phyloP scores from a whole-genome alignment of 2,888 invertebrate species.

The Theodoxus fluviatilis region DNA sequence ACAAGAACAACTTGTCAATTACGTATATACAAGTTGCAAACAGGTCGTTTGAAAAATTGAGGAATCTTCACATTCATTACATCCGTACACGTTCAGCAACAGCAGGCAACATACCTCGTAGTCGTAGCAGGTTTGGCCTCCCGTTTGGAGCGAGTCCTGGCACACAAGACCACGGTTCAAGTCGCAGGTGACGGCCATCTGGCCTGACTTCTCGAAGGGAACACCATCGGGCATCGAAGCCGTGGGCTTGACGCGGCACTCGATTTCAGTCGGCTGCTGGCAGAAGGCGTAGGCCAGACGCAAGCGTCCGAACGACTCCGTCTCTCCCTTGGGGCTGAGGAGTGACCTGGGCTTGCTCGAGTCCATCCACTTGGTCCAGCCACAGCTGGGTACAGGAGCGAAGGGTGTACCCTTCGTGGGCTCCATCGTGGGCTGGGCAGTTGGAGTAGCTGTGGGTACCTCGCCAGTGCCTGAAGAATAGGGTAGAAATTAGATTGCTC shows the following conservation, averaged over 20 bases:
- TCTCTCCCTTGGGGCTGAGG: slow-evolving; percentile 54
- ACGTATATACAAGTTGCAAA: too few species aligned
- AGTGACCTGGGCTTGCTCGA: slow-evolving; percentile 56
- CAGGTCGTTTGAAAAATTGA: too few species aligned
- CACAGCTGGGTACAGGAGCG: slow-evolving; percentile 20
- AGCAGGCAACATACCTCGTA: slow-evolving; percentile 62
- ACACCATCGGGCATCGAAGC: slow-evolving; percentile 71
- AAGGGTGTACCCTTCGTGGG: slow-evolving; percentile 16
- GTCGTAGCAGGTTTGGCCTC: slow-evolving; percentile 48
- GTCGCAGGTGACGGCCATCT: slow-evolving; percentile 79
- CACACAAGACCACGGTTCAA: slow-evolving; percentile 49
- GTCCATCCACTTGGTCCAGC: slow-evolving; percentile 84
- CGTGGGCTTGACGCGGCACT: slow-evolving; percentile 74
- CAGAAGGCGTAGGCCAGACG: slow-evolving; percentile 48
- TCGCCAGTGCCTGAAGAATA: too few species aligned
- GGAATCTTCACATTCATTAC: too few species aligned
- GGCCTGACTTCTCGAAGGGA: slow-evolving; percentile 69
- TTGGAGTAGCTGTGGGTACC: slow-evolving; percentile 14
- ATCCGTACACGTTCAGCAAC: too few species aligned
- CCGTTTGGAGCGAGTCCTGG: slow-evolving; percentile 40
- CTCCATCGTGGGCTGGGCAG: background rate
- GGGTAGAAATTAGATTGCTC: too few species aligned
- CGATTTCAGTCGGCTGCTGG: slow-evolving; percentile 70
- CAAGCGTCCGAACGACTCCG: slow-evolving; percentile 49
- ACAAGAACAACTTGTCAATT: too few species aligned